A percentile compares a stretch with the other conserved stretches of the same genome.
phyloP scores from a whole-genome alignment of 2,797 vertebrate species.

The Centroberyx gerrardi region DNA sequence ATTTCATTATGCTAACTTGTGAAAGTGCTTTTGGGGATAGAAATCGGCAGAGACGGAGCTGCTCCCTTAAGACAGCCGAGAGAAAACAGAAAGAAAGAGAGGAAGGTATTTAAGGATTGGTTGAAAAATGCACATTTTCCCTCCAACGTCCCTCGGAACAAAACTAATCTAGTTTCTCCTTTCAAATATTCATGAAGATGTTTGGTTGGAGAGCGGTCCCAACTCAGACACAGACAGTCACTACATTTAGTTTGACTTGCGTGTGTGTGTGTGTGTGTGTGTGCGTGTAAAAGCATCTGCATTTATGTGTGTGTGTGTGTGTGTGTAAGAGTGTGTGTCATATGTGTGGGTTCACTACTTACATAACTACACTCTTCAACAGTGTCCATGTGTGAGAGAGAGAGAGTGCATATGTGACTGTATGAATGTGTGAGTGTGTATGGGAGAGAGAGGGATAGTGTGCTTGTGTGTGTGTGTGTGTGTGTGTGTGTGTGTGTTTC shows the following conservation, averaged over 20 bases:
- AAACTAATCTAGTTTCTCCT: slow-evolving; percentile 23
- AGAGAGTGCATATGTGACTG: background rate
- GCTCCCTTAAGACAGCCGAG: slow-evolving; percentile 2
- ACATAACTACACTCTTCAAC: slow-evolving; percentile 17
- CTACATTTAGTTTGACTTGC: slow-evolving; percentile 35
- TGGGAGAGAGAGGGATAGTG: background rate
- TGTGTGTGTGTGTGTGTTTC: background rate
- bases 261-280: slow-evolving; percentile 13
- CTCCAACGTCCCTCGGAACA: slow-evolving; percentile 1
- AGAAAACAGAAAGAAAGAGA: background rate
- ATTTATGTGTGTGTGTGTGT: background rate
- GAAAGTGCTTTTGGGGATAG: background rate
- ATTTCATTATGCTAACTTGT: slow-evolving; percentile 6
- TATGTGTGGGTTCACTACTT: slow-evolving; percentile 15
- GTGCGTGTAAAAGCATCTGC: background rate
- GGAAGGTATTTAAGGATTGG: background rate
- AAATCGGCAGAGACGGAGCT: slow-evolving; percentile 18
- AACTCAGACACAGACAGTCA: slow-evolving; percentile 29
- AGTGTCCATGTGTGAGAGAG: background rate
- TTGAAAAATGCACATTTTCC: slow-evolving; percentile 9
- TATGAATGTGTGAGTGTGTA: background rate
- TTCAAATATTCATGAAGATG: slow-evolving; percentile 56
- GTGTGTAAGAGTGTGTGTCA: background rate
- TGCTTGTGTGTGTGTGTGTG: background rate
- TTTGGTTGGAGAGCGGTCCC: slow-evolving; percentile 34